Base-by-base conservation (phyloP, 2,113 vertebrate genomes). In the Aspiorhynchus laticeps region DNA sequence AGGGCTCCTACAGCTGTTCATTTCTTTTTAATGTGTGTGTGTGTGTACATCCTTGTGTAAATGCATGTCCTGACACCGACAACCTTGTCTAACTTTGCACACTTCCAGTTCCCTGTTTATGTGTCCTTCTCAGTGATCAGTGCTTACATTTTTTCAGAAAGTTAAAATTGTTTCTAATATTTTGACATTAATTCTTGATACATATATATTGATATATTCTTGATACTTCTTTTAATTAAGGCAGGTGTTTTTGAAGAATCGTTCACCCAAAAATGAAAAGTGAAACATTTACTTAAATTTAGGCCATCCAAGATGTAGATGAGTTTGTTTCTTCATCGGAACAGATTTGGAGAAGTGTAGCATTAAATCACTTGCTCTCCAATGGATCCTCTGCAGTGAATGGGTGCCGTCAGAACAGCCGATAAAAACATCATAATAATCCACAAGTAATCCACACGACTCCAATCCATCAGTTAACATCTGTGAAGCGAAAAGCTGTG, bases 1-100 rank as follows among this genome's bases (percentile, higher is more conserved):
- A 85, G 84, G 28, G 56, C 26, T 38, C 28, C 41, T 48, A 38
- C 74, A 85, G 75, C 48, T 86, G 85, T 71, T 80, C 48, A 46
- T 9, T 71, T 65, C 78, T 85, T 63, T 65, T 71, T 41, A 36
- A 53, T 21, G 43, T 63, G n/a, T 85, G 17, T 79, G 12, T 17
- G n/a, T 33, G 31, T 28, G 81, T 83, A 24, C 48, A 51, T 51
- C 56, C 56, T 65, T 38, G n/a, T 83, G 36, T n/a, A 51, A 69
- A 69, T 33, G 46, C 24, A 43, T 65, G 48, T 38, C 14, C 38
- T 74, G 77, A 74, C 73, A 76, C 59, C 73, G 75, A 43, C 43
- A 80, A 38, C 65, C 59, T 53, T 86, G 46, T 38, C 76, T 59
- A 67, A 67, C 69, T 74, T 61, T 77, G n/a, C 46, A 36, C 48